Evolutionary conservation across 1,140 invertebrate genomes (phyloP).

Genomic region (Habropoda laboriosa): DNA sequence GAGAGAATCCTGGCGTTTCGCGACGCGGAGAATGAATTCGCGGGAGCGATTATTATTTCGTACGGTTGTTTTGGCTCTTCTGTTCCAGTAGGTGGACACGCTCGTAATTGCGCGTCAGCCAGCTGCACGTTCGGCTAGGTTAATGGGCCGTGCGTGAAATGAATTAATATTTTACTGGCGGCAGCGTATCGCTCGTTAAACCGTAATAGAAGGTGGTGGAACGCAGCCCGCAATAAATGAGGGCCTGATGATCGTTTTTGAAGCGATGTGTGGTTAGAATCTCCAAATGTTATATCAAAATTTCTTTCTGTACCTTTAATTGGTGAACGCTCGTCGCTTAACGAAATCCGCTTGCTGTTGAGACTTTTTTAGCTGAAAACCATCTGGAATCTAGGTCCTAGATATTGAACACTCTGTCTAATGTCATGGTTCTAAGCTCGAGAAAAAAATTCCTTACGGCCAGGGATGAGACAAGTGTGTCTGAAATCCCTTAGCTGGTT

Average conservation of each 20-base stretch:
- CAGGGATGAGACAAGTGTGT: no score
- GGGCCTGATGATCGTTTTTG: background rate
- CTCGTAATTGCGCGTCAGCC: constrained; percentile 30
- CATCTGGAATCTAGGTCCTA: no score
- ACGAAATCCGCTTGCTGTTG: no score
- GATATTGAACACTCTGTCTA: no score
- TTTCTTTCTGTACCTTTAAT: no score
- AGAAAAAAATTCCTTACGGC: no score
- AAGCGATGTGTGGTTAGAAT: background rate
- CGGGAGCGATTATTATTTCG: constrained; percentile 23
- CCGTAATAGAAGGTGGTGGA: background rate
- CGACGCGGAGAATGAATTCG: background rate
- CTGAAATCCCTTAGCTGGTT: no score
- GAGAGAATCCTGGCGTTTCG: background rate
- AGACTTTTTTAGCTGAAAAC: no score
- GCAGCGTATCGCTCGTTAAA: constrained; percentile 23
- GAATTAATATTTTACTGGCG: constrained; percentile 30
- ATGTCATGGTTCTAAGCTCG: no score
- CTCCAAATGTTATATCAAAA: no score
- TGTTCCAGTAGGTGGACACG: constrained; percentile 4
- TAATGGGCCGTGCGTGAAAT: constrained; percentile 23
- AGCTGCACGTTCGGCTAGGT: background rate
- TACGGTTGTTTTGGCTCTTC: constrained; percentile 18
- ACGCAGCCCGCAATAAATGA: background rate
- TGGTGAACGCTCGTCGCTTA: no score